Conservation (phyloP, 1,140 invertebrate species). For the Aethina tumida region DNA sequence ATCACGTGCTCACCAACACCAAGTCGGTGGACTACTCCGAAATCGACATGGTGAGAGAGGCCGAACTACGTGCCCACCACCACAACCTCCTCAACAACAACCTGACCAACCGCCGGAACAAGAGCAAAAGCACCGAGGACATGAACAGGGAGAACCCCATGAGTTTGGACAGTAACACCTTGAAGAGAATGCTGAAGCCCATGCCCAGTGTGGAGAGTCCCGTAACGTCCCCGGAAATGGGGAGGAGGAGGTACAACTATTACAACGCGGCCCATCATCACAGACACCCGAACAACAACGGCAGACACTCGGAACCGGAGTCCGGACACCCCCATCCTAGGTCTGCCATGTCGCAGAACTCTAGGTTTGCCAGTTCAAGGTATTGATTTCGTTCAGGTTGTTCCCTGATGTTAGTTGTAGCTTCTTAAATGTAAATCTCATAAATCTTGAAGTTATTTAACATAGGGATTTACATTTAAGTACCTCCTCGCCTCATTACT, state of each 20-base stretch:
- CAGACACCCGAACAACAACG: slow-evolving; percentile 40
- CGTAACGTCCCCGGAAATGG: slow-evolving; percentile 81
- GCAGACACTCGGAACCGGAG: slow-evolving; percentile 44
- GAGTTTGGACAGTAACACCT: slow-evolving; percentile 58
- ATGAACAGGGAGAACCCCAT: slow-evolving; percentile 55
- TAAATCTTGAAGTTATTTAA: no score
- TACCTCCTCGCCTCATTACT: no score
- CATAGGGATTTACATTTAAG: no score
- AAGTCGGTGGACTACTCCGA: slow-evolving; percentile 70
- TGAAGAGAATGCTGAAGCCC: slow-evolving; percentile 89
- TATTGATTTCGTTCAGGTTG: no score
- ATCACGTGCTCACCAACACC: slow-evolving; percentile 45
- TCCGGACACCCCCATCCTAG: slow-evolving; percentile 33
- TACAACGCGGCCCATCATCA: slow-evolving; percentile 46
- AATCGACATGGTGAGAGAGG: slow-evolving; percentile 55
- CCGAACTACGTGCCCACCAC: slow-evolving; percentile 46
- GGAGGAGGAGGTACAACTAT: slow-evolving; percentile 56
- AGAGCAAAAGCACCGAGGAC: slow-evolving; percentile 78
- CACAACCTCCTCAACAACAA: slow-evolving; percentile 60
- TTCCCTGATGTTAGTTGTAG: no score
- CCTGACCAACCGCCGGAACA: slow-evolving; percentile 39
- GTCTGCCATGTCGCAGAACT: slow-evolving; percentile 33
- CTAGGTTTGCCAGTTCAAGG: slow-evolving; percentile 34
- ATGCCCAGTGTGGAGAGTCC: slow-evolving; percentile 80
- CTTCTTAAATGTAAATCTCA: no score